A percentile compares a stretch with the other conserved stretches of the same genome.
Conservation (phyloP, 2,888 invertebrate species). For the Germaria angustata region DNA sequence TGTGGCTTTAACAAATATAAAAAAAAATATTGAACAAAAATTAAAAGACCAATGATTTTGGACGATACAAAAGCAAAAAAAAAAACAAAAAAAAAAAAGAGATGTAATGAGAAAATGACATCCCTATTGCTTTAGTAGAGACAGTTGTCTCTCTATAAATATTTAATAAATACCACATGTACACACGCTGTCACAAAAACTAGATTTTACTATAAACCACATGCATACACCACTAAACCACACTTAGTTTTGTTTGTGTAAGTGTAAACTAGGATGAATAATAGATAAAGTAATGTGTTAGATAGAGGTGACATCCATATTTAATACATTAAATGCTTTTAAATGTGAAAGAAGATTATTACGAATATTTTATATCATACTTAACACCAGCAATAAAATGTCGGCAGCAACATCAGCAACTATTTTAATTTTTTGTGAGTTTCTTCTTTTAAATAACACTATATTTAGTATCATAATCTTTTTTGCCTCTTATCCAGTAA, state of each 20-base stretch:
- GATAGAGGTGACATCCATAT: slow-evolving; percentile 32
- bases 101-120: not conserved
- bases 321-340: slow-evolving; percentile 53
- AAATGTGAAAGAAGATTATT: slow-evolving; percentile 26
- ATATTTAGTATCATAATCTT: too few species aligned
- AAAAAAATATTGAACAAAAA: not conserved
- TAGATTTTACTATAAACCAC: slow-evolving; percentile 1
- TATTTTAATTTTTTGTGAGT: too few species aligned
- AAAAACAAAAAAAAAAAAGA: not conserved
- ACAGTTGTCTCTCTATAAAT: slow-evolving; percentile 29
- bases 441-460: too few species aligned
- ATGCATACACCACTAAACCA: not conserved
- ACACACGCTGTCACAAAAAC: not conserved
- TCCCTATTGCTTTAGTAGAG: slow-evolving; percentile 11
- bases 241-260: not conserved
- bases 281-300: not conserved
- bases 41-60: too few species aligned
- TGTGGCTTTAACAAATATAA: slow-evolving; percentile 24
- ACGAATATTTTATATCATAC: slow-evolving; percentile 47
- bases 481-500: too few species aligned
- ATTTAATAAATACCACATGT: slow-evolving; percentile 42
- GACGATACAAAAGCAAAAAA: not conserved
- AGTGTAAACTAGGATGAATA: not conserved
- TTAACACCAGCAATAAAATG: not conserved
- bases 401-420: not conserved